Evolutionary conservation across 1,140 invertebrate genomes (phyloP).

Genomic region (Saccostrea echinata): DNA sequence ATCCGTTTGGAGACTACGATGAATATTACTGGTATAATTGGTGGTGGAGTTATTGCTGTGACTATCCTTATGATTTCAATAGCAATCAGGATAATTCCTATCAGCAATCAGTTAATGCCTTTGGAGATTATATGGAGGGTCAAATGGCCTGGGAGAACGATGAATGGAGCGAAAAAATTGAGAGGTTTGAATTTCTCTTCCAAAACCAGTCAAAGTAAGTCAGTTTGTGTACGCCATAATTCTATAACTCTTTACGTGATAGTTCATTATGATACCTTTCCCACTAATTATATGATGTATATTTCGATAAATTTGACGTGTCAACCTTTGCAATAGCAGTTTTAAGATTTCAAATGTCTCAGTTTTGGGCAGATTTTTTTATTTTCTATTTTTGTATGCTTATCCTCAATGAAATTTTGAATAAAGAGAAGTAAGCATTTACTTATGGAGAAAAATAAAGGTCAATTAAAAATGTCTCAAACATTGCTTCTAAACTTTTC

Average conservation of each 20-base stretch:
- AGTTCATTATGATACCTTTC: background rate
- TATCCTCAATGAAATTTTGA: too few relatives aligned
- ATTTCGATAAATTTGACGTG: background rate
- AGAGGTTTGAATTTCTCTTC: background rate
- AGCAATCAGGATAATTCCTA: background rate
- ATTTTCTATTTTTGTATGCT: background rate
- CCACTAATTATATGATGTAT: background rate
- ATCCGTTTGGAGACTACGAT: background rate
- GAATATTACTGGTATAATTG: background rate
- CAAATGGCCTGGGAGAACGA: background rate
- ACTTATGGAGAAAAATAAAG: too few relatives aligned
- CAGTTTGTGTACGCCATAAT: background rate
- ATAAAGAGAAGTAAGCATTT: background rate
- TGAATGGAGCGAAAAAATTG: background rate
- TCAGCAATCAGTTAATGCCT: background rate
- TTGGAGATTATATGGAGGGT: background rate
- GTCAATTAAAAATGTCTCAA: too few relatives aligned
- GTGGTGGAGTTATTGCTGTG: background rate
- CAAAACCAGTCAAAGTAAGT: constrained; percentile 26
- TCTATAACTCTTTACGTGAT: background rate
- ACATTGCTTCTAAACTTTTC: too few relatives aligned
- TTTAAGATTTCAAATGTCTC: background rate
- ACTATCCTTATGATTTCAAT: background rate
- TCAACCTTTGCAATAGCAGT: background rate
- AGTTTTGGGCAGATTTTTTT: background rate